Evolutionary conservation across 2,797 vertebrate genomes (phyloP).

Genomic region (Pseudochirops corinnae): DNA sequence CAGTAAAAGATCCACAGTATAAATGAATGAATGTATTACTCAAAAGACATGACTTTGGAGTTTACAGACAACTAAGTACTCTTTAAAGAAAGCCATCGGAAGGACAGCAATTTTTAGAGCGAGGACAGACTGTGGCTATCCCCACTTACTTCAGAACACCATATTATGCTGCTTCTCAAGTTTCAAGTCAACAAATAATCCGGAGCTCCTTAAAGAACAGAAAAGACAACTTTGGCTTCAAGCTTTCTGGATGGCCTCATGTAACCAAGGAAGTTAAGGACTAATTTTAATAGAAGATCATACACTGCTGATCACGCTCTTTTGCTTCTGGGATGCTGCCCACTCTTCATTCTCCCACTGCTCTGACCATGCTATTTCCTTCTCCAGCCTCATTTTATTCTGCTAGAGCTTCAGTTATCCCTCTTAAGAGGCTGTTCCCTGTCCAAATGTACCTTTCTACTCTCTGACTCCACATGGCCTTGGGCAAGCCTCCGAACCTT

Average conservation of each 20-base stretch:
- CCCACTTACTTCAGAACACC: neutral
- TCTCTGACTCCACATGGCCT: neutral
- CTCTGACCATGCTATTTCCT: neutral
- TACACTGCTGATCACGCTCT: neutral
- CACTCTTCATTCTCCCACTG: neutral
- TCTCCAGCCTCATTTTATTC: neutral
- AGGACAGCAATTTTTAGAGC: neutral
- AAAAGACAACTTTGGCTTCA: conserved; percentile 42
- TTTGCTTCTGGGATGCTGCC: neutral
- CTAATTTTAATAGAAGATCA: conserved; percentile 2
- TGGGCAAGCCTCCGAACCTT: neutral
- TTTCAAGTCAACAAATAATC: conserved; percentile 57
- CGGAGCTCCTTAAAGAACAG: neutral
- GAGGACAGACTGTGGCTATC: neutral
- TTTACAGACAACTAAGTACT: neutral
- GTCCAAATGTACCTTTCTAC: neutral
- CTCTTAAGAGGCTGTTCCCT: neutral
- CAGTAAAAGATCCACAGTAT: neutral
- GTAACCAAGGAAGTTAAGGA: conserved; percentile 41
- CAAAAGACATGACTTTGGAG: neutral
- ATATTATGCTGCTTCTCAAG: neutral
- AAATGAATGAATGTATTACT: neutral
- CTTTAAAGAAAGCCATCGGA: neutral
- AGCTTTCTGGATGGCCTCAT: conserved; percentile 20
- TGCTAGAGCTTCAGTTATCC: neutral